Base-by-base conservation (phyloP, 1,140 invertebrate genomes). In the Aplysia californica region DNA sequence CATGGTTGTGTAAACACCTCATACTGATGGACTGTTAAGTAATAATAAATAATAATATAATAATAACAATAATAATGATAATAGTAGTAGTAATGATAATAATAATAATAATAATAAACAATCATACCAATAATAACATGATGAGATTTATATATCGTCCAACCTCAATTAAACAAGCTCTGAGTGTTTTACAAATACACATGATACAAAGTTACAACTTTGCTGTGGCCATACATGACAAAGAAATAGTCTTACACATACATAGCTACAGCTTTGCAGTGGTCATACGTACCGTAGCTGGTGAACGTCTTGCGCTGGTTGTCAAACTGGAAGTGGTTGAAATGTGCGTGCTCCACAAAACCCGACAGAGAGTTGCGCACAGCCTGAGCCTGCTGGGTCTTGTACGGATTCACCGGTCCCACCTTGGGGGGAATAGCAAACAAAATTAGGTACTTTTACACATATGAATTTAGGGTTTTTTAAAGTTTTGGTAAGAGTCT, bases 241-340 rank as follows among this genome's bases (percentile, higher is more conserved):
- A 61, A 10, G 6, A 10, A 10, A 26, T 10, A 61, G 26, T 61
- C 58, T 26, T 61, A 61, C 26, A 61, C 26, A 61, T 61, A 21
- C 15, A 10, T 18, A n/a, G n/a, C n/a, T n/a, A n/a, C n/a, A n/a
- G n/a, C n/a, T n/a, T n/a, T n/a, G n/a, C n/a, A n/a, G n/a, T n/a
- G n/a, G n/a, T n/a, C n/a, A n/a, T n/a, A n/a, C 87, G 86, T 90
- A 94, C 94, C 96, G 91, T 95, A 98, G 86, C 95, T 96, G 38
- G 91, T 85, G 79, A 99, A 99, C 18, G 97, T 99, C 86, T 97
- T 92, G 79, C 98, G 92, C 87, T 99, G 97, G 88, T 96, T 97
- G 90, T 99, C 98, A 93, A 99, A 99, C 83, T 99, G 95, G 90
- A 99, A 99, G 84, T 96, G 95, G 91, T 94, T 98, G 36, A 99